phyloP scores from a whole-genome alignment of 2,888 invertebrate genomes.

The Hypsopygia costalis region DNA sequence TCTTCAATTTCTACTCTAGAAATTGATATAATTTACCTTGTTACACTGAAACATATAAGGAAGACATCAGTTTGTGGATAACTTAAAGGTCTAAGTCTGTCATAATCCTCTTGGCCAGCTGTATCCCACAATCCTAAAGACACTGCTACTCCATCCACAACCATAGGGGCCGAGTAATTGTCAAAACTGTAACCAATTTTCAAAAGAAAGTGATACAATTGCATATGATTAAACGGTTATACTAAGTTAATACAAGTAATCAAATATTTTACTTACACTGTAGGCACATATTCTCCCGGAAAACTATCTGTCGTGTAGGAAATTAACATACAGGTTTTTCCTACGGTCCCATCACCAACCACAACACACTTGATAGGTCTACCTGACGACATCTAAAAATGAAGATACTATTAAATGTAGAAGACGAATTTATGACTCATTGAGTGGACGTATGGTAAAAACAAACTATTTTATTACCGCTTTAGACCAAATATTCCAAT shows the following conservation, averaged over 20 bases:
- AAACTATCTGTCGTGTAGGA: conserved; percentile 96
- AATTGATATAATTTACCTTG: conserved; percentile 67
- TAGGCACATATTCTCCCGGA: conserved; percentile 96
- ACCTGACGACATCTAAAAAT: conserved; percentile 91
- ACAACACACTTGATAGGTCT: conserved; percentile 96
- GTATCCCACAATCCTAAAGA: conserved; percentile 99
- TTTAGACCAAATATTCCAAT: conserved; percentile 21
- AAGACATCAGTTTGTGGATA: conserved; percentile 99
- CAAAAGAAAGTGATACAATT: background rate
- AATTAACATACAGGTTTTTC: conserved; percentile 96
- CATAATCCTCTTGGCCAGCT: conserved; percentile 98
- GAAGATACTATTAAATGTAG: conserved; percentile 14
- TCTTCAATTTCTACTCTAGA: background rate
- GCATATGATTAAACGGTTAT: background rate
- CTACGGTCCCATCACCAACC: conserved; percentile 95
- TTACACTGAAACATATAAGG: conserved; percentile 99
- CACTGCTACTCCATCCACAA: conserved; percentile 98
- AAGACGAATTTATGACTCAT: conserved; percentile 67
- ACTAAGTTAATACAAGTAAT: background rate
- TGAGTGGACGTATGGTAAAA: conserved; percentile 43
- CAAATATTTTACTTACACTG: conserved; percentile 89
- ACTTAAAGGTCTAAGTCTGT: conserved; percentile 95
- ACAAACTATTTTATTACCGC: conserved; percentile 27
- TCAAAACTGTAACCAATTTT: conserved; percentile 87
- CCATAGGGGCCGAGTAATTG: conserved; percentile 99